Conservation (phyloP, 2,113 vertebrate species). For the Balaenoptera acutorostrata region DNA sequence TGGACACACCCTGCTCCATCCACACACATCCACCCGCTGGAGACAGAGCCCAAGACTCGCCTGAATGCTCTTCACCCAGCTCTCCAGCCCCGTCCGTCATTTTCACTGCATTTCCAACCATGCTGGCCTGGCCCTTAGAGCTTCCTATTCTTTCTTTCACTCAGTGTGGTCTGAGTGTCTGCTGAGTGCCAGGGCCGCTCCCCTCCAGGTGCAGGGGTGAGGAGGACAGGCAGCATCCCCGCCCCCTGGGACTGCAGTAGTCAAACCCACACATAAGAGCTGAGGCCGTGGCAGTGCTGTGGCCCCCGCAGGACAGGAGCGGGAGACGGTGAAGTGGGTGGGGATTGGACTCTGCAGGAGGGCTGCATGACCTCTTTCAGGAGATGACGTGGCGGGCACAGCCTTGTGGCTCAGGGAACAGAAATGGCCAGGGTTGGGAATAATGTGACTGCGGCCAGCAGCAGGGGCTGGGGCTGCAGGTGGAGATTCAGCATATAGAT, state of each 20-base stretch:
- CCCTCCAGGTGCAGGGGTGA: neutral
- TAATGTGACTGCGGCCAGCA: neutral
- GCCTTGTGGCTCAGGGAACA: neutral
- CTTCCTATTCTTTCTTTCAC: neutral
- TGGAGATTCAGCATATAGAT: neutral
- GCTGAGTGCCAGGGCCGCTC: neutral
- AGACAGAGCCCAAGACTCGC: neutral
- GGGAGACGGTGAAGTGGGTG: neutral
- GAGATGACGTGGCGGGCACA: neutral
- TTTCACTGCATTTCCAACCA: neutral
- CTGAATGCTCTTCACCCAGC: neutral
- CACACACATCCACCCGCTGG: neutral
- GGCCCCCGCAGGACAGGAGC: neutral
- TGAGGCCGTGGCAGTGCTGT: neutral
- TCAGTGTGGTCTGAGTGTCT: neutral
- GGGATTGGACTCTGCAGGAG: neutral
- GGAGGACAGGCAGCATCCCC: neutral
- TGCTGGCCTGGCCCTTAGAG: neutral
- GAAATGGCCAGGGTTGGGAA: neutral
- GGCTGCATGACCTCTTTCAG: neutral
- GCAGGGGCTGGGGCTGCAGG: neutral
- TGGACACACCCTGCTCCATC: neutral
- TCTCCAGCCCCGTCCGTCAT: neutral
- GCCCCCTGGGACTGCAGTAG: neutral
- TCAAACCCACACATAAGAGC: neutral